Conservation (phyloP, 2,113 vertebrate species). For the Tragulus kanchil region DNA sequence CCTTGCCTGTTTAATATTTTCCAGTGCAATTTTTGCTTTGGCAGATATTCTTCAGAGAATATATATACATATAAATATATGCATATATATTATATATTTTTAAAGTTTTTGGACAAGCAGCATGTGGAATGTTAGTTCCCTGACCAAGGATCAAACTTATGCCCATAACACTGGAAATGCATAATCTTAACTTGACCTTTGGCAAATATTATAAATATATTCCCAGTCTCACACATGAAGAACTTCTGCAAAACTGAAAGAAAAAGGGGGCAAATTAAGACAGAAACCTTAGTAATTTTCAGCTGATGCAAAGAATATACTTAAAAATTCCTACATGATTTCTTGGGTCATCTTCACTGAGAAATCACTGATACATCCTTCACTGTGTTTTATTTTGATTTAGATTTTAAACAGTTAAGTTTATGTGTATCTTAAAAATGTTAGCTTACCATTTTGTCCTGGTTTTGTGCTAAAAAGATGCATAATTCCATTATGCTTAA, state of each 20-base stretch:
- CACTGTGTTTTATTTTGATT: not conserved
- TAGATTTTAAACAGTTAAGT: constrained; percentile 5
- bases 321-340: not conserved
- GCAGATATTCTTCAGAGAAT: not conserved
- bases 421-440: not conserved
- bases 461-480: not conserved
- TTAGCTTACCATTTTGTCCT: not conserved
- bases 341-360: not conserved
- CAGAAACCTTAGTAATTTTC: not conserved
- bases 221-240: not conserved
- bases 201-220: not conserved
- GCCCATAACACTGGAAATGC: not conserved
- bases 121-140: not conserved
- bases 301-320: not conserved
- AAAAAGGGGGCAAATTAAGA: not conserved
- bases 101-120: not conserved
- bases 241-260: not conserved
- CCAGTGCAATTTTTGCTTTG: not conserved
- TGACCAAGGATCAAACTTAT: not conserved
- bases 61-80: not conserved
- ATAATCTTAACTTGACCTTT: not conserved
- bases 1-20: not conserved
- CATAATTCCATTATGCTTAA: not conserved
- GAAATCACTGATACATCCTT: not conserved
- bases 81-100: not conserved